These are phyloP conservation scores for Ispidina lecontei DNA, from an alignment of 2,797 vertebrate species.

Conservation along the genomic window DNA sequence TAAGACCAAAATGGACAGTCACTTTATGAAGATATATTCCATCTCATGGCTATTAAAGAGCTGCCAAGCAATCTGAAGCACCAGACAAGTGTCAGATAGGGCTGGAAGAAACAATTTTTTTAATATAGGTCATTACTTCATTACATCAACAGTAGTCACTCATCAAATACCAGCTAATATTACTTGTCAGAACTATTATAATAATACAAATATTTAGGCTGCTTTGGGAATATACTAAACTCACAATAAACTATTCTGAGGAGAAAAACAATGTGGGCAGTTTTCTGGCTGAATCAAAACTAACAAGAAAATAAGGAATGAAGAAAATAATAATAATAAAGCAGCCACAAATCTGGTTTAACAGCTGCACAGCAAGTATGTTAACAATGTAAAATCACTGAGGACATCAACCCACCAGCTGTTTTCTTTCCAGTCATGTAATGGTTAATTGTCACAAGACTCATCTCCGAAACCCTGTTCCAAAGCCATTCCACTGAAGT, in stretches of 20 bases:
- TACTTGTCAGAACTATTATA: slow-evolving; percentile 37
- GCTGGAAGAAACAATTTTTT: background rate
- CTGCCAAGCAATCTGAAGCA: background rate
- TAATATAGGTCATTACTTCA: background rate
- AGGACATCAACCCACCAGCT: background rate
- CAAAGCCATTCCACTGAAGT: background rate
- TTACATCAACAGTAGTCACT: slow-evolving; percentile 23
- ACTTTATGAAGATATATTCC: background rate
- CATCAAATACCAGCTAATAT: slow-evolving; percentile 21
- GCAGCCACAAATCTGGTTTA: background rate
- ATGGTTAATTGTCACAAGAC: background rate
- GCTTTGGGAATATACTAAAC: background rate
- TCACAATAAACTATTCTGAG: background rate
- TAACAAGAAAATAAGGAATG: background rate
- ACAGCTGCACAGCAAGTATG: background rate
- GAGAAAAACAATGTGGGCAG: background rate
- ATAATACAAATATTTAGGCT: background rate
- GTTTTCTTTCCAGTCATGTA: background rate
- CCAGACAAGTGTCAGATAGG: background rate
- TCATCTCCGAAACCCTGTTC: background rate
- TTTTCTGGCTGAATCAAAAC: slow-evolving; percentile 29
- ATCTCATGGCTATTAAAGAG: background rate
- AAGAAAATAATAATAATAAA: background rate
- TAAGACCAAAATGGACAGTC: background rate
- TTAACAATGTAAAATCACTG: background rate